Evolutionary conservation across 1,140 invertebrate species (phyloP).

Genomic region (Drosophila equinoxialis): DNA sequence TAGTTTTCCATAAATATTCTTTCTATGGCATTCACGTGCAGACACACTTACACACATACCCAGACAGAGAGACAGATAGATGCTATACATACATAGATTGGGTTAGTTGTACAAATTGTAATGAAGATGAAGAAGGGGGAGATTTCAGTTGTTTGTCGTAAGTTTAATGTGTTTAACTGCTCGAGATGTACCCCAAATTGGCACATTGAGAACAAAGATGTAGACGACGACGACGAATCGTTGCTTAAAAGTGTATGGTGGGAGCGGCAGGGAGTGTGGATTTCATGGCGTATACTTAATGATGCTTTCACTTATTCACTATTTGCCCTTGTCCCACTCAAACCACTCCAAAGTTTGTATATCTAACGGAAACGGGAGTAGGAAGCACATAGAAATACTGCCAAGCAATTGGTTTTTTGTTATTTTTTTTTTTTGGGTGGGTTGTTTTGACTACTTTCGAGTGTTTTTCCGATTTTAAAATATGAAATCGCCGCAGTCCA

Average conservation of each 20-base stretch:
- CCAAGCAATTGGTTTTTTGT: slow-evolving; percentile 30
- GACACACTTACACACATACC: not conserved
- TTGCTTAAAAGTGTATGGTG: too few relatives aligned
- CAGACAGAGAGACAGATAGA: not conserved
- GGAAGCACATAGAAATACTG: slow-evolving; percentile 29
- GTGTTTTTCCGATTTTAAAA: slow-evolving; percentile 83
- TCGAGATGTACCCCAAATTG: not conserved
- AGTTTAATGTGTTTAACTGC: slow-evolving; percentile 8
- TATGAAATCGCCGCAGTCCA: slow-evolving; percentile 87
- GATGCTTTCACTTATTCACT: slow-evolving; percentile 1
- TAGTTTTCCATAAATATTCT: not conserved
- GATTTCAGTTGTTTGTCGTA: slow-evolving; percentile 7
- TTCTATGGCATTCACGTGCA: not conserved
- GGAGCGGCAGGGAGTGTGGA: too few relatives aligned
- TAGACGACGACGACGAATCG: too few relatives aligned
- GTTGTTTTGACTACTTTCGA: slow-evolving; percentile 22
- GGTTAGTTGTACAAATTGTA: not conserved
- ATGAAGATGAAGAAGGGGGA: not conserved
- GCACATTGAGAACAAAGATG: not conserved
- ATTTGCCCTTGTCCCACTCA: not conserved
- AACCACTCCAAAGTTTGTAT: not conserved
- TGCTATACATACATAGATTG: not conserved
- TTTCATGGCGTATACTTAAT: slow-evolving; percentile 5
- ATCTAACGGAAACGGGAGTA: not conserved
- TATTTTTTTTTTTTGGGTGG: slow-evolving; percentile 30